Evolutionary conservation across 1,140 invertebrate genomes (phyloP).

Genomic region (Eumeta japonica): DNA sequence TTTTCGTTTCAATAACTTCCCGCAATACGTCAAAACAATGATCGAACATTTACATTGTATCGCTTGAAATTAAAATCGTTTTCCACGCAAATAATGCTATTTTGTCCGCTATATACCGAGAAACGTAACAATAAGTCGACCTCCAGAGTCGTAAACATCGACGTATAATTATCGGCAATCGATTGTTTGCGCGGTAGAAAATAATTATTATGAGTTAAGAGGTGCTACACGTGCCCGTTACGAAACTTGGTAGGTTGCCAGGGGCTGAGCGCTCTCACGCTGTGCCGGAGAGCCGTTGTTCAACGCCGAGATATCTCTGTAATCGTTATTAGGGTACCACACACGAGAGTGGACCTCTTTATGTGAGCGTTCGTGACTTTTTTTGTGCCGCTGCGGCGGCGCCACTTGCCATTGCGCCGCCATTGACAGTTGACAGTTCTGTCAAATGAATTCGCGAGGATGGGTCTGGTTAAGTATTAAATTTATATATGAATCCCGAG

Average conservation of each 20-base stretch:
- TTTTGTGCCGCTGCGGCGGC: too few species aligned
- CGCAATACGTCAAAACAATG: background rate
- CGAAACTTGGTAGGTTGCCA: constrained; percentile 27
- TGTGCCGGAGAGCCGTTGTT: too few species aligned
- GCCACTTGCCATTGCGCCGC: too few species aligned
- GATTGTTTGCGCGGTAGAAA: background rate
- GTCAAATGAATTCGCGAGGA: too few species aligned
- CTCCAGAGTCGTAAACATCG: background rate
- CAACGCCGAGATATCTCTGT: too few species aligned
- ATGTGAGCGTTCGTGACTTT: too few species aligned
- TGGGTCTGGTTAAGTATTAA: too few species aligned
- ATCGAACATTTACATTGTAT: background rate
- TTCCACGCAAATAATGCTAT: background rate
- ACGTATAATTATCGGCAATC: background rate
- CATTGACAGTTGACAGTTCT: too few species aligned
- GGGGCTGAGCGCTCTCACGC: too few species aligned
- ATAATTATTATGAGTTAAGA: constrained; percentile 1
- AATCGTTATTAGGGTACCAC: too few species aligned
- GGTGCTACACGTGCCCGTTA: constrained; percentile 4
- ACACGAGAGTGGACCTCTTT: too few species aligned
- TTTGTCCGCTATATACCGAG: background rate
- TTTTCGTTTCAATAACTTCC: background rate
- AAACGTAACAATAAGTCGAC: background rate
- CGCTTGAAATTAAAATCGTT: background rate
- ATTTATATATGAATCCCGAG: too few species aligned